Base-by-base conservation (phyloP, 1,140 invertebrate species). In the Atta texana region DNA sequence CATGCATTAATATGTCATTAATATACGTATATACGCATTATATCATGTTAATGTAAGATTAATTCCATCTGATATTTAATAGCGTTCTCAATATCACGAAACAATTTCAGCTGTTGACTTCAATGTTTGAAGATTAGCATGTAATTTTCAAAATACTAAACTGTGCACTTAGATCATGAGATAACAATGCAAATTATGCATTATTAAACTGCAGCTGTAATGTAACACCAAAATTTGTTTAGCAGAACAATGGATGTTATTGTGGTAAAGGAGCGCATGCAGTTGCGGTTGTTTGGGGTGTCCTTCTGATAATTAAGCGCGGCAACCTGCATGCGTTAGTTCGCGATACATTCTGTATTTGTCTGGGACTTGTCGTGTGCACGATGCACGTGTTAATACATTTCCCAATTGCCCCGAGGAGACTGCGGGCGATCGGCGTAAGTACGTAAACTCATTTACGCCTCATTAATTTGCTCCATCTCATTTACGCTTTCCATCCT, bases 401-500 rank as follows among this genome's bases (percentile, higher is more conserved):
- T 77, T 63, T 68, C 39, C 39, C 75, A 49, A 77, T 77, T 77
- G 34, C 57, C 21, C 39, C 39, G 39, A 77, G 61, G 31, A 61
- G 2, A 55, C 34, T 21, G 59, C 75, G 51, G 16, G 49, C 69
- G 55, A 76, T 59, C 53, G 55, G 39, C 57, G 57, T n/a, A 24
- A 44, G 55, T 68, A 68, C 34, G n/a, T 49, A n/a, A n/a, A 28
- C 3, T 63, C 57, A n/a, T 44, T 44, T 39, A 55, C 39, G 68
- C 75, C 75, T 77, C 75, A 63, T 63, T 77, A 76, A 76, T 76
- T 76, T 57, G 74, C 74, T 76, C 57, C 74, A 49, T 76, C 59
- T 77, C 75, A 63, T 77, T 77, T 63, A 63, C 21, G 28, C 39
- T 39, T n/a, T 14, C 57, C 57, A 16, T 10, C 4, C 14, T n/a